Conservation (phyloP, 2,113 vertebrate genomes). For the Cryptotis parvus region DNA sequence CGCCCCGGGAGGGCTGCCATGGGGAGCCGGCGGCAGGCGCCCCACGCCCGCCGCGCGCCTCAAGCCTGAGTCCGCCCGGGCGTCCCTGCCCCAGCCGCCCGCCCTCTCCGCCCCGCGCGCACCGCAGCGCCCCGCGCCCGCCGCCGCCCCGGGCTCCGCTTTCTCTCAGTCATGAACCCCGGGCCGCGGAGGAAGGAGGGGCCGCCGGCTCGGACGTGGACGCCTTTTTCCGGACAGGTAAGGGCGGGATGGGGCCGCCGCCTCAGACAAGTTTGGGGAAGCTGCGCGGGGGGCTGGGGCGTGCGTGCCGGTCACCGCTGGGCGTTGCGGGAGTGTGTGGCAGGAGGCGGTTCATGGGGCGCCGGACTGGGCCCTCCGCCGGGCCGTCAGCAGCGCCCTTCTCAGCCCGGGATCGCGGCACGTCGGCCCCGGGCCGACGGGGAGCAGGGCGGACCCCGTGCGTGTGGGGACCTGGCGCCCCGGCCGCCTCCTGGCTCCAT, state of each 20-base stretch:
- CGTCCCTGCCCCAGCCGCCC: no score
- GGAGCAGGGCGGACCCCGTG: conserved; percentile 23
- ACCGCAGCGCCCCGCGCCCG: no score
- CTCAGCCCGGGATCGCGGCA: no score
- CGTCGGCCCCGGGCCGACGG: conserved; percentile 55
- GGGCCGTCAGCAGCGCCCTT: no score
- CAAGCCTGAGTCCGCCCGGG: no score
- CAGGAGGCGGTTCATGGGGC: no score
- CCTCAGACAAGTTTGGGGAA: conserved; percentile 77
- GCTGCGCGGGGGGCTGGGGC: conserved; percentile 56
- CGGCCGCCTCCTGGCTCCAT: conserved; percentile 36
- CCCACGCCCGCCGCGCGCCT: no score
- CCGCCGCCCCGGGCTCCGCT: conserved; percentile 77
- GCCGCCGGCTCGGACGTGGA: conserved; percentile 92
- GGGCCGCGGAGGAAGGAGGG: conserved; percentile 91
- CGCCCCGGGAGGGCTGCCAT: conserved; percentile 67
- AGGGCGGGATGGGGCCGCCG: conserved; percentile 60
- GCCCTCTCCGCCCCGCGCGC: no score
- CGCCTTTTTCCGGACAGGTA: conserved; percentile 94
- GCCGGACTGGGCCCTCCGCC: no score
- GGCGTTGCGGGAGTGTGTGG: no score
- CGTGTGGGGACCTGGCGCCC: background rate
- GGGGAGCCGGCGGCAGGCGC: no score
- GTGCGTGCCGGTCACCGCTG: no score
- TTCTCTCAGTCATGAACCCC: conserved; percentile 89